Conservation (phyloP, 37 sponge, comb jelly and placozoan species). For the Theonella swinhoei region DNA sequence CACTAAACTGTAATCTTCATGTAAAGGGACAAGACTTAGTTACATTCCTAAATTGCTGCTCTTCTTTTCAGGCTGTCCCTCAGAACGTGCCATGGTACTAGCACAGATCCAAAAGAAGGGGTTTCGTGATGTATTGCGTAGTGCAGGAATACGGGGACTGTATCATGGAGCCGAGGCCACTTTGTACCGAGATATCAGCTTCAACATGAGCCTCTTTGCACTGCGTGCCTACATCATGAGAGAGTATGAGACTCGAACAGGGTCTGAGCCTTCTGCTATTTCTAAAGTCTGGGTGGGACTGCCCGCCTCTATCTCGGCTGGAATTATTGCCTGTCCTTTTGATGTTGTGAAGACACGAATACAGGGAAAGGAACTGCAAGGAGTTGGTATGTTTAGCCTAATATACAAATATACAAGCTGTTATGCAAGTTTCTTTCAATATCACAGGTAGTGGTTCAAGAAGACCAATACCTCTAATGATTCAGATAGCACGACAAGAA, state of each 20-base stretch:
- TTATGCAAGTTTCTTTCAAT: too few relatives aligned
- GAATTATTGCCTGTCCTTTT: conserved; percentile 71
- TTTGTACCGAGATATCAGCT: conserved; percentile 78
- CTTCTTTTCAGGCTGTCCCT: conserved; percentile 86
- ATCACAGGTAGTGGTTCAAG: too few relatives aligned
- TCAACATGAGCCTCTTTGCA: conserved; percentile 79
- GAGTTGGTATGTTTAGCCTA: neutral
- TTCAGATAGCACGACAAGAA: conserved; percentile 51
- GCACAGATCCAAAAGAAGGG: conserved; percentile 80
- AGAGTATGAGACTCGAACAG: conserved; percentile 7
- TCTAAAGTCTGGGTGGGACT: conserved; percentile 43
- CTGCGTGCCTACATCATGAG: conserved; percentile 38
- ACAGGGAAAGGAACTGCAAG: conserved; percentile 54
- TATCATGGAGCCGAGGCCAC: conserved; percentile 71
- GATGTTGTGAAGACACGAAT: conserved; percentile 88
- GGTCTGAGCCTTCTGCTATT: conserved; percentile 15
- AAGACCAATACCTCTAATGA: neutral
- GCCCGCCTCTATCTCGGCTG: conserved; percentile 54
- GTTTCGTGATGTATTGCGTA: conserved; percentile 52
- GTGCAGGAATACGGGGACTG: conserved; percentile 63
- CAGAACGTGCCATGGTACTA: conserved; percentile 86
- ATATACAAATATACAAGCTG: neutral
- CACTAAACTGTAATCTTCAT: too few relatives aligned
- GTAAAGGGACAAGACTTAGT: too few relatives aligned
- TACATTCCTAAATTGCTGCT: too few relatives aligned